Evolutionary conservation across 2,888 invertebrate genomes (phyloP), one percentile per base, ranked within the genome.

Genomic region (Lasioglossum calceatum): DNA sequence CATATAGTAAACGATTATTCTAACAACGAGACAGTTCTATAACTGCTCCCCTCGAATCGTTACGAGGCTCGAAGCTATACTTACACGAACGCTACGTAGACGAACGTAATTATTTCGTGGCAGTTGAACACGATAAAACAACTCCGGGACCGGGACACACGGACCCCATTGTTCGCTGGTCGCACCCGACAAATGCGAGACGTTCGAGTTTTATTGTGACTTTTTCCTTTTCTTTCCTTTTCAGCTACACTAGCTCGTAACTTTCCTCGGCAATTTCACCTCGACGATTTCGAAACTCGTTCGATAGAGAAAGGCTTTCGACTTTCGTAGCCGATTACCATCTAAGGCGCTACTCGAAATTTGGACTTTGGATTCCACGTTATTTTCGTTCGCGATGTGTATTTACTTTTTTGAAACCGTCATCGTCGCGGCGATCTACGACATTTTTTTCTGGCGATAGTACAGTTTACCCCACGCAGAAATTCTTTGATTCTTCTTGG

Each of bases 221-320:
- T 84, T 42, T 86, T 81, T 84, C 74, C 71, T 73, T 73, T 75
- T 82, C 76, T 84, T 89, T 87, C 82, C 76, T 88, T 87, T 86
- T 84, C 83, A 77, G 75, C 82, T 77, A 82, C 73, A 70, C 73
- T 71, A 81, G 73, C 84, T 77, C 84, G 81, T 88, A 88, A 92
- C 92, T 92, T 92, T 92, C 92, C 81, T 92, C 87, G 84, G 80
- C 87, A 91, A 87, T 91, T 88, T 91, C 88, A 83, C 89, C 81
- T 86, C 82, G 76, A 39, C 87, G 81, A 87, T 91, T 90, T 90
- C 90, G 90, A 90, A 91, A 90, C 91, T 91, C 89, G 87, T 88
- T 89, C 89, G 89, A 87, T 88, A 85, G 84, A 75, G 72, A 85
- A 58, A 77, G 82, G 84, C 88, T 91, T 92, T 92, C 89, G 88